Base-by-base conservation (phyloP, 2,113 vertebrate genomes). In the Spermophilus dauricus region DNA sequence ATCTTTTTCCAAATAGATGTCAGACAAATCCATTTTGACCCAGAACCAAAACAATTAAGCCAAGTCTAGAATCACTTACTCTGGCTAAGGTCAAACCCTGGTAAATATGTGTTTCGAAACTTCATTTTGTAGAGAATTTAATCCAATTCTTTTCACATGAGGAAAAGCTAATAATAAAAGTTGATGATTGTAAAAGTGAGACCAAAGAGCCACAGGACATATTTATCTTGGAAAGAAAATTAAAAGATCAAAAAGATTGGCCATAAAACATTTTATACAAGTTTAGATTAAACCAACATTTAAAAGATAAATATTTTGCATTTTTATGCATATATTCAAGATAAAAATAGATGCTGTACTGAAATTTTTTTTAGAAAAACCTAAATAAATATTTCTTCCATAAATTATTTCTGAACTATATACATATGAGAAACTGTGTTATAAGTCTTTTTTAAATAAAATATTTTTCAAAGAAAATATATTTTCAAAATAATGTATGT, bases 21-120 rank as follows among this genome's bases (percentile, higher is more conserved):
- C 5, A 56, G 90, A 97, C 97, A 97, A 97, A 98, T 98, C 86
- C 90, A 96, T 97, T 98, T 97, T 98, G 98, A 98, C 92, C 95
- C 87, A 97, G 92, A 94, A 97, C 78, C 96, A 96, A 87, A 92
- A 96, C 14, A 75, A 93, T 78, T 51, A 97, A 95, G 96, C 97
- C 96, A 97, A 98, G 94, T 97, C 97, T 97, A 95, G 95, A 97
- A 97, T 98, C 92, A 95, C 97, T 77, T 42, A 86, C 95, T 94
- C 81, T 97, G 97, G 96, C 96, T 83, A 92, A 88, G 30, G 77
- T 90, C 1, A 6, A 88, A 85, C n/a, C 84, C 77, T 98, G 97
- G 97, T 95, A 97, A 98, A 97, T 92, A 42, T 32, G 92, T 97
- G 96, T 98, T 96, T 92, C 17, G 95, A 97, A 97, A 96, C 95